A percentile compares a stretch with the other conserved stretches of the same genome.
Evolutionary conservation across 2,113 vertebrate species (phyloP).

Genomic region (Calonectris borealis): DNA sequence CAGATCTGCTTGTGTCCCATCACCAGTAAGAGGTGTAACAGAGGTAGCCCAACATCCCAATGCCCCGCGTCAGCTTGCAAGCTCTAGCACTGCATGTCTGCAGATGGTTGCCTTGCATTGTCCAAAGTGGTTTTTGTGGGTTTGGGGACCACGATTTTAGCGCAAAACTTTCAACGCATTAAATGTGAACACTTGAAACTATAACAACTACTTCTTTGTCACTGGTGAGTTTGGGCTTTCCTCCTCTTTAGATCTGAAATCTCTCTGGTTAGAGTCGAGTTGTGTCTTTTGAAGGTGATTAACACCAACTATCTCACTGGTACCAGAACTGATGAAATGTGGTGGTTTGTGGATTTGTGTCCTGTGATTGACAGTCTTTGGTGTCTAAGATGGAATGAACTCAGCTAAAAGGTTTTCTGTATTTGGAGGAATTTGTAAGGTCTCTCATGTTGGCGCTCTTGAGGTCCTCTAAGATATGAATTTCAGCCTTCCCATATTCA

Average conservation of each 20-base stretch:
- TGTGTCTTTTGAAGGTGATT: neutral
- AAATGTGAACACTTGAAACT: neutral
- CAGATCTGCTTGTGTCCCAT: neutral
- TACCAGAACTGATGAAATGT: neutral
- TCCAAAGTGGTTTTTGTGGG: neutral
- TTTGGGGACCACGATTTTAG: neutral
- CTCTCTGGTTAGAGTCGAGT: neutral
- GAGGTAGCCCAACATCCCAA: neutral
- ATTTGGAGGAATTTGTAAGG: neutral
- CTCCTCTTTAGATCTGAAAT: neutral
- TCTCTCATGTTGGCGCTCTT: neutral
- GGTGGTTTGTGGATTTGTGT: neutral
- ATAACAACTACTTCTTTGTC: neutral
- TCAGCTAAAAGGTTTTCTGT: neutral
- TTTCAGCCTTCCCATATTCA: neutral
- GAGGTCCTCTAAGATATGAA: neutral
- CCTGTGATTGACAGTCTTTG: neutral
- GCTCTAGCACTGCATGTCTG: neutral
- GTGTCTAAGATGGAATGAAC: neutral
- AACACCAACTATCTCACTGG: fast-evolving
- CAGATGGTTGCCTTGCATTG: neutral
- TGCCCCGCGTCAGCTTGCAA: fast-evolving
- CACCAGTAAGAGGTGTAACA: too few species aligned
- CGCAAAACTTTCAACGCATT: fast-evolving
- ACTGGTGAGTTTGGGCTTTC: neutral